Evolutionary conservation across 2,888 invertebrate genomes (phyloP).

Genomic region (Pherbina coryleti): DNA sequence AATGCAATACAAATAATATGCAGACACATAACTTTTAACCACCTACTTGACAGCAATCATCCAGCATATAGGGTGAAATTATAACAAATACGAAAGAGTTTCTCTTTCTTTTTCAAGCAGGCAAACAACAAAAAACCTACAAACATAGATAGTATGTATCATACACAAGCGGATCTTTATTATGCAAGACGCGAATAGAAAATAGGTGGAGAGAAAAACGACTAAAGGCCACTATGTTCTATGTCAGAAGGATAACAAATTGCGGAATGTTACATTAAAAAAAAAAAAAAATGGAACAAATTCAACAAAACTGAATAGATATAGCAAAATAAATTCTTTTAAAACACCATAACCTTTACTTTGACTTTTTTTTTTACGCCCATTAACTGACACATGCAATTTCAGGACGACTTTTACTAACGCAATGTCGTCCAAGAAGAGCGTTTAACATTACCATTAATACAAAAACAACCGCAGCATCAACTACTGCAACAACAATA

Average conservation of each 20-base stretch:
- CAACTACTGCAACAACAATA: too few relatives aligned
- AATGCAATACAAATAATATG: too few relatives aligned
- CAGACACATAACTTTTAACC: not conserved
- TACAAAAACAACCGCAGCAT: not conserved
- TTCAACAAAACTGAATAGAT: not conserved
- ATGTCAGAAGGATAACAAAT: conserved; percentile 16
- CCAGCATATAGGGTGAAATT: conserved; percentile 21
- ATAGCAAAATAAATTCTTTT: conserved; percentile 25
- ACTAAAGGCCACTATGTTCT: not conserved
- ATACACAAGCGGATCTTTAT: not conserved
- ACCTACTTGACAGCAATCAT: conserved; percentile 29
- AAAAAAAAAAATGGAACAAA: not conserved
- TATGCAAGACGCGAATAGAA: not conserved
- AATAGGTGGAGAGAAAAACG: too few relatives aligned
- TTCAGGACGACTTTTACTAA: not conserved
- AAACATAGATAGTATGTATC: not conserved
- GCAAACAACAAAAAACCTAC: not conserved
- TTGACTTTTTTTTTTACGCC: not conserved
- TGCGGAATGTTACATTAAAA: conserved; percentile 26
- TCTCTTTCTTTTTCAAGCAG: not conserved
- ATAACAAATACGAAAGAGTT: conserved; percentile 10
- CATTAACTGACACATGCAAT: conserved; percentile 23
- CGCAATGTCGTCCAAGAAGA: not conserved
- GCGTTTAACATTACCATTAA: not conserved
- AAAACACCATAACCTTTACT: not conserved